A percentile compares a stretch with the other conserved stretches of the same genome.
Evolutionary conservation across 2,113 vertebrate species (phyloP).

Genomic region (Mionectes macconnelli): DNA sequence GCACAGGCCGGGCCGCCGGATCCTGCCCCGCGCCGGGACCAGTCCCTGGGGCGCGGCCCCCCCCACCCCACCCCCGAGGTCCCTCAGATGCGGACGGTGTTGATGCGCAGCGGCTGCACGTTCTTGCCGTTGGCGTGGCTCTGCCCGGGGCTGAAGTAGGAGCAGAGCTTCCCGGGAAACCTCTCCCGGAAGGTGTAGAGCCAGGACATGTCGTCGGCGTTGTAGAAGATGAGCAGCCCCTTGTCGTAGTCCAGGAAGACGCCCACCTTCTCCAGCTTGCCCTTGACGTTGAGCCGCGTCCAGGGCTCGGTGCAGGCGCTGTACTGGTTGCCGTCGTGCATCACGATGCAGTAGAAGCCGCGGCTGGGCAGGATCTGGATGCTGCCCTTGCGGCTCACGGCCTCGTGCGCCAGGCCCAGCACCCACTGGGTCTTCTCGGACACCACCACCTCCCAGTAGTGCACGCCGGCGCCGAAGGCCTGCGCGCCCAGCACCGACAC

Average conservation of each 20-base stretch:
- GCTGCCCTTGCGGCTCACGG: slow-evolving; percentile 92
- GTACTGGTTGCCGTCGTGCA: slow-evolving; percentile 98
- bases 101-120: slow-evolving; percentile 93
- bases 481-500: slow-evolving; percentile 92
- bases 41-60: neutral
- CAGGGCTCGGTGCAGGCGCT: slow-evolving; percentile 98
- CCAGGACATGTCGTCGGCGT: slow-evolving; percentile 98
- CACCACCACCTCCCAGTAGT: slow-evolving; percentile 99
- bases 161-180: slow-evolving; percentile 89
- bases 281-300: slow-evolving; percentile 95
- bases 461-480: slow-evolving; percentile 86
- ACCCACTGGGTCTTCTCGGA: slow-evolving; percentile 99
- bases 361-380: slow-evolving; percentile 97
- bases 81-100: slow-evolving; percentile 89
- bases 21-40: neutral
- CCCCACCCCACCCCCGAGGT: neutral
- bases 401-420: slow-evolving; percentile 93
- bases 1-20: neutral
- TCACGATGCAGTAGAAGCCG: slow-evolving; percentile 97
- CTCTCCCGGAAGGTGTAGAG: slow-evolving; percentile 96
- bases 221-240: slow-evolving; percentile 97
- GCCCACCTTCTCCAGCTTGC: slow-evolving; percentile 96
- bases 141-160: slow-evolving; percentile 96
- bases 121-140: slow-evolving; percentile 98
- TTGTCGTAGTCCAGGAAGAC: slow-evolving; percentile 96